phyloP scores from a whole-genome alignment of 2,888 invertebrate species.

The Halictus quadricinctus region DNA sequence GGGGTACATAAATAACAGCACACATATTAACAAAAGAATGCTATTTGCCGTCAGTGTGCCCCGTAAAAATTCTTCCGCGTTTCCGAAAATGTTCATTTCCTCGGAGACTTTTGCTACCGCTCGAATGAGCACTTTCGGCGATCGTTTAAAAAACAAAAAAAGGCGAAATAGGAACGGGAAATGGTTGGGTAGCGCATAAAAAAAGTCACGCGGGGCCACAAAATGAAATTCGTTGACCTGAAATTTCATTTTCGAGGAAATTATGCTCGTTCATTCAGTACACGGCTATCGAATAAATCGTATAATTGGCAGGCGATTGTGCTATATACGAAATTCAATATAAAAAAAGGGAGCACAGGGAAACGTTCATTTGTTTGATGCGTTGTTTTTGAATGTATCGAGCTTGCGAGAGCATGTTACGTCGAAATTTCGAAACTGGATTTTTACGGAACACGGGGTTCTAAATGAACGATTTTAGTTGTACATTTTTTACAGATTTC shows the following conservation, averaged over 20 bases:
- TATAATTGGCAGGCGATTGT: neutral
- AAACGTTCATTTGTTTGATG: neutral
- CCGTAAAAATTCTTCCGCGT: too few species aligned
- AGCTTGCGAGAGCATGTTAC: neutral
- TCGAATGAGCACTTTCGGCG: too few species aligned
- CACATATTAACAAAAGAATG: too few species aligned
- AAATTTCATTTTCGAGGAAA: neutral
- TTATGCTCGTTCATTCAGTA: neutral
- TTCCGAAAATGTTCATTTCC: too few species aligned
- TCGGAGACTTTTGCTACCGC: too few species aligned
- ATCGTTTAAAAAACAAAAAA: too few species aligned
- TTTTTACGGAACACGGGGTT: neutral
- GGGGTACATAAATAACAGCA: too few species aligned
- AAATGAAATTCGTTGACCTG: neutral
- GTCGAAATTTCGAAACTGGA: neutral
- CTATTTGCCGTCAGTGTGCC: too few species aligned
- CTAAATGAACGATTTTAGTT: neutral
- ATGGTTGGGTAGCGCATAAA: neutral
- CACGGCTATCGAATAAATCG: neutral
- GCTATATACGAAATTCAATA: neutral
- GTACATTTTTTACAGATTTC: slow-evolving; percentile 1
- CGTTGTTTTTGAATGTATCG: neutral
- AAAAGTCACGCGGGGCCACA: neutral
- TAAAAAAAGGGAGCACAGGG: neutral
- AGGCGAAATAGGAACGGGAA: neutral